These are phyloP conservation scores for Enteromius paludinosus DNA, from an alignment of 2,797 vertebrate species.

Conservation along the genomic window DNA sequence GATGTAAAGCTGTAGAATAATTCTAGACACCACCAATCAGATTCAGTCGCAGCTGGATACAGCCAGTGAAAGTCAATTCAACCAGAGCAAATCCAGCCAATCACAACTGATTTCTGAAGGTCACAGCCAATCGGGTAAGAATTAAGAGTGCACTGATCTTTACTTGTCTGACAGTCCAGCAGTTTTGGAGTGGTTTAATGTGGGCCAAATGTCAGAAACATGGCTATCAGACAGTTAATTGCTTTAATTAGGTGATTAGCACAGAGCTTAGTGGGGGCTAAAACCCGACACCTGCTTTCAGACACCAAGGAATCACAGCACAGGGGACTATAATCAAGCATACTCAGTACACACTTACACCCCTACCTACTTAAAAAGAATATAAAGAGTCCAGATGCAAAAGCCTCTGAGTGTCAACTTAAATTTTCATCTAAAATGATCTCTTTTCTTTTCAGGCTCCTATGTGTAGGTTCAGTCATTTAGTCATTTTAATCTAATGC, in stretches of 20 bases:
- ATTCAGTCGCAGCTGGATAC: constrained; percentile 50
- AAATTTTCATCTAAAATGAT: too few species aligned
- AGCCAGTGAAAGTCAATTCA: constrained; percentile 52
- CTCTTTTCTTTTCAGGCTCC: too few species aligned
- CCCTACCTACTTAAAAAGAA: constrained; percentile 1
- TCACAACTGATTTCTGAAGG: constrained; percentile 57
- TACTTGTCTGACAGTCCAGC: constrained; percentile 45
- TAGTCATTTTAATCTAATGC: too few species aligned
- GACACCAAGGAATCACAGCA: constrained; percentile 48
- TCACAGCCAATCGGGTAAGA: constrained; percentile 54
- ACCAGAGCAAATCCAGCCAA: constrained; percentile 54
- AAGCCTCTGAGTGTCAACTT: too few species aligned
- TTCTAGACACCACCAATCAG: constrained; percentile 49
- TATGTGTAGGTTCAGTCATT: too few species aligned
- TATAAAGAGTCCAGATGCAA: not conserved
- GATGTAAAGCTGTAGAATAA: not conserved
- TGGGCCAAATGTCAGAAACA: constrained; percentile 60
- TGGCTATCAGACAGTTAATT: constrained; percentile 57
- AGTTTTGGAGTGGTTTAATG: constrained; percentile 43
- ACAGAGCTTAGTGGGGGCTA: constrained; percentile 52
- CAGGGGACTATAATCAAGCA: constrained; percentile 19
- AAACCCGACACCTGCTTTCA: constrained; percentile 62
- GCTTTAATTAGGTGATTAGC: constrained; percentile 64
- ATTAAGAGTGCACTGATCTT: constrained; percentile 38
- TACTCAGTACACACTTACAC: not conserved